Evolutionary conservation across 2,113 vertebrate genomes (phyloP), one percentile per base, ranked within the genome.

Genomic region (Delphinapterus leucas): DNA sequence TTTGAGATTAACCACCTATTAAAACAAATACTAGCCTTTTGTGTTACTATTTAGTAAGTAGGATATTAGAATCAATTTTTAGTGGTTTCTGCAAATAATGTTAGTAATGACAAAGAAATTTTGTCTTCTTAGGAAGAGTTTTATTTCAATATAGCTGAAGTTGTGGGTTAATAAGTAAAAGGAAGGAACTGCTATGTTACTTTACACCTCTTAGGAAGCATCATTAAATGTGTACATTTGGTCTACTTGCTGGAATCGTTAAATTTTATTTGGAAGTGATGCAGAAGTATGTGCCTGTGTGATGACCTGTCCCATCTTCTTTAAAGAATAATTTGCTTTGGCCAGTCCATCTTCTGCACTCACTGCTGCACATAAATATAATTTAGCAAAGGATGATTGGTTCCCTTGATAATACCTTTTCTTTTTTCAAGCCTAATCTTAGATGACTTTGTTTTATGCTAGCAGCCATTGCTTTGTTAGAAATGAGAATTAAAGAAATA

Each of bases 1-100:
- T 61, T 83, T 87, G 76, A 63, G 31, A 53, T 79, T 77, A 80
- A 38, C 74, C 1, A 38, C 9, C 8, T 87, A 65, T 8, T n/a
- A 23, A 53, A 63, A 41, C 33, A 84, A 83, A 83, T 71, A 53
- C 84, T 95, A 65, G 18, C 8, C 28, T 97, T 97, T 90, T 92
- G 25, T 93, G 26, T 94, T 71, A 94, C 31, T 47, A 17, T 49
- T 55, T 80, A 90, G 14, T 67, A 67, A 61, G 14, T 61, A 67
- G 18, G 58, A 53, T 71, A 49, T 90, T 84, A 68, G 88, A 49
- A 65, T 93, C 70, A 17, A 3, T 71, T 85, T 92, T 92, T 73
- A 38, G 80, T 88, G 33, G 20, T 86, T 95, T 95, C 38, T 93
- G 33, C 77, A 67, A 80, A 67, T 67, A 80, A 38, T 67, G 60